phyloP scores from a whole-genome alignment of 1,140 invertebrate genomes.

The Araneus ventricosus region DNA sequence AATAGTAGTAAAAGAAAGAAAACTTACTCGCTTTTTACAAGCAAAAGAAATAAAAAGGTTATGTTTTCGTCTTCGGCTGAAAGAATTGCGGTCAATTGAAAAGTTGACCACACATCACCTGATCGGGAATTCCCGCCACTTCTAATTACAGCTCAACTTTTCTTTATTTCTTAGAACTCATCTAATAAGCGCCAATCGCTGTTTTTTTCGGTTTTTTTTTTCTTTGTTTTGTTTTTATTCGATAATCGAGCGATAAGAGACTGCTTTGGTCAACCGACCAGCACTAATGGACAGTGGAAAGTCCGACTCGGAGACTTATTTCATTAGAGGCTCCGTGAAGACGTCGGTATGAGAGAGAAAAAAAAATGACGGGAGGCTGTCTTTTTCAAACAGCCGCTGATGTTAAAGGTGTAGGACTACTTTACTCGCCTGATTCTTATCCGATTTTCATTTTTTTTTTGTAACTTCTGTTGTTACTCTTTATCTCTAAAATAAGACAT shows the following conservation, averaged over 20 bases:
- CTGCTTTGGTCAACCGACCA: background rate
- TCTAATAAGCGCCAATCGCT: background rate
- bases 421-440: too few species aligned
- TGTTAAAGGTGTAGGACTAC: too few species aligned
- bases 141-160: background rate
- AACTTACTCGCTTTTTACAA: too few species aligned
- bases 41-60: too few species aligned
- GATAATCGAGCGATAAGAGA: background rate
- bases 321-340: background rate
- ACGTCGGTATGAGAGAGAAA: background rate
- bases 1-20: too few species aligned
- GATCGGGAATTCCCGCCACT: background rate
- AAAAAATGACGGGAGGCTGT: too few species aligned
- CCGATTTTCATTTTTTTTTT: too few species aligned
- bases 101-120: background rate
- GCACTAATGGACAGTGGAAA: background rate
- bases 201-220: background rate
- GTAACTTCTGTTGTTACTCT: too few species aligned
- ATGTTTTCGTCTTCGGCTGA: background rate
- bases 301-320: background rate
- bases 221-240: too few species aligned
- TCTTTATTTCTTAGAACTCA: background rate
- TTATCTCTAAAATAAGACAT: too few species aligned
- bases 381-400: too few species aligned
- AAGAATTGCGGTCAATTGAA: background rate